These are phyloP conservation scores for Drosophila lini DNA, from an alignment of 1,140 invertebrate genomes.

Conservation along the genomic window DNA sequence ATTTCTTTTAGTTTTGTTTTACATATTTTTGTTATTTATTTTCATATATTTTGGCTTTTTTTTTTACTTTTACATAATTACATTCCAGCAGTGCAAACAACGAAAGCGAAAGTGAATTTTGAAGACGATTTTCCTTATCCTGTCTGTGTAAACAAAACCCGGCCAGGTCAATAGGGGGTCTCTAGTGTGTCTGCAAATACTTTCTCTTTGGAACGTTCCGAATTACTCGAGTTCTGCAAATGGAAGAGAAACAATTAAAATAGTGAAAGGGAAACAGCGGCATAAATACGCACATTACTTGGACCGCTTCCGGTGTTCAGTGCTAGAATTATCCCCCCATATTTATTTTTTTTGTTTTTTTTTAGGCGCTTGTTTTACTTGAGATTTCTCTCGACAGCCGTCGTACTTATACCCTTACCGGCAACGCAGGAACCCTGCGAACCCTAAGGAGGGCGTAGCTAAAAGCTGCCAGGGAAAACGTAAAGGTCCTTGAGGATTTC, in stretches of 20 bases:
- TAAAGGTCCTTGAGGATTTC: too few species aligned
- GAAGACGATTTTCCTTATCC: background rate
- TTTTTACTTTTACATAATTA: background rate
- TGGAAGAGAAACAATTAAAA: background rate
- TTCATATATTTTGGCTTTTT: background rate
- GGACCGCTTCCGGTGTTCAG: background rate
- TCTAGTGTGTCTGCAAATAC: background rate
- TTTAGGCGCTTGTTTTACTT: background rate
- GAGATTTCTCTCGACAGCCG: background rate
- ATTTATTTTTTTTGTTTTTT: background rate
- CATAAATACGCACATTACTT: background rate
- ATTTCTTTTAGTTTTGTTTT: background rate
- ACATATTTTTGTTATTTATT: background rate
- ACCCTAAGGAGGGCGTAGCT: background rate
- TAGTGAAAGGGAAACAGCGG: background rate
- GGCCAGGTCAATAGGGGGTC: background rate
- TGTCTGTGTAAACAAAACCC: background rate
- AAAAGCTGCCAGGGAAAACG: background rate
- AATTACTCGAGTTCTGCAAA: background rate
- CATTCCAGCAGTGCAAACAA: background rate
- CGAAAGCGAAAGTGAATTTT: background rate
- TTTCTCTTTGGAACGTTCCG: too few species aligned
- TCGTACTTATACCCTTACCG: conserved; percentile 1
- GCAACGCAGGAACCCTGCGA: background rate
- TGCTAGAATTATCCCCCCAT: background rate